phyloP scores from a whole-genome alignment of 2,888 invertebrate genomes.

The Yponomeuta plumbellus region DNA sequence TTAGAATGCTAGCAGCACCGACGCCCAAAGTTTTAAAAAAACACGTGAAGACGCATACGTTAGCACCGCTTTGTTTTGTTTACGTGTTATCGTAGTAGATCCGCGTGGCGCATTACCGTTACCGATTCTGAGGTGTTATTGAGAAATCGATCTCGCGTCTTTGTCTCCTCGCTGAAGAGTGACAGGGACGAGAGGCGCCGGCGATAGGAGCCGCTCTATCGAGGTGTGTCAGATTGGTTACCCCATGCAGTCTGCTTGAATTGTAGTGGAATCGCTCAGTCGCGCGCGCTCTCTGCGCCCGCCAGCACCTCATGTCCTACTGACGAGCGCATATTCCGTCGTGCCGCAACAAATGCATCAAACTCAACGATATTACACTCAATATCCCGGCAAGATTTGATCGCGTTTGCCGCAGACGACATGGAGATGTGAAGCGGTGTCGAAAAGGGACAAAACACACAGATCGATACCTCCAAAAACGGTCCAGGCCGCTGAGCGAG shows the following conservation, averaged over 20 bases:
- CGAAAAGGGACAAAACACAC: slow-evolving; percentile 19
- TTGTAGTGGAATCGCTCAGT: slow-evolving; percentile 34
- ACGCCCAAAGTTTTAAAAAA: neutral
- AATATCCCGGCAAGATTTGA: slow-evolving; percentile 16
- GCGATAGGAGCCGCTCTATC: neutral
- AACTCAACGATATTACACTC: slow-evolving; percentile 20
- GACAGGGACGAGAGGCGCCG: neutral
- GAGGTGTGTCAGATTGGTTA: neutral
- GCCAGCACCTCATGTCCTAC: slow-evolving; percentile 40
- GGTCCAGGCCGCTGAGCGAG: slow-evolving; percentile 43
- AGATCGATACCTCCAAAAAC: slow-evolving; percentile 61
- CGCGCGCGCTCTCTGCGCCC: slow-evolving; percentile 60
- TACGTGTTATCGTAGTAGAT: slow-evolving; percentile 61
- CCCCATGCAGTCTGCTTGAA: neutral
- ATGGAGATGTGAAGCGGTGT: slow-evolving; percentile 33
- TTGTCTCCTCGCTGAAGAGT: neutral
- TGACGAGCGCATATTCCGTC: slow-evolving; percentile 45
- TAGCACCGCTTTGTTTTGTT: slow-evolving; percentile 51
- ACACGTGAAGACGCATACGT: slow-evolving; percentile 15
- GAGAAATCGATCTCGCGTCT: slow-evolving; percentile 10
- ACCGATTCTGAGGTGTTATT: slow-evolving; percentile 27
- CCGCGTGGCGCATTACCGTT: slow-evolving; percentile 59
- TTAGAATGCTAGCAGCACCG: neutral
- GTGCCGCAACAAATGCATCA: slow-evolving; percentile 38
- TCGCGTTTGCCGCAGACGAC: slow-evolving; percentile 19